Base-by-base conservation (phyloP, 2,113 vertebrate species). In the Egretta garzetta region DNA sequence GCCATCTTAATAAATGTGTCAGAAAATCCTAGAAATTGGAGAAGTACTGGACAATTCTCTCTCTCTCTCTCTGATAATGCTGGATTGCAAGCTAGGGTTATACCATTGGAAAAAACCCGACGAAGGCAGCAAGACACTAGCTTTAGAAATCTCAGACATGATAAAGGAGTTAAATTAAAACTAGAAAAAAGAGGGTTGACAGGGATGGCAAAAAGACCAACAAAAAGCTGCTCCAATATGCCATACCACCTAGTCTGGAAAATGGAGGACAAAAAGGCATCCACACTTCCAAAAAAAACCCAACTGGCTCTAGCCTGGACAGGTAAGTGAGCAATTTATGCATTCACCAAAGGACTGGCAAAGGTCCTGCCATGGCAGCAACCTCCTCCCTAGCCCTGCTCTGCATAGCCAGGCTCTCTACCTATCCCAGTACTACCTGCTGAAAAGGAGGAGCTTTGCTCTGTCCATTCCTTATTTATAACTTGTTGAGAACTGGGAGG, bases 381-480 rank as follows among this genome's bases (percentile, higher is more conserved):
- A 90, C 86, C 87, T 82, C 92, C 73, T 85, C 92, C 75, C 74
- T 70, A 26, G 45, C 64, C 80, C 87, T 93, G 89, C 76, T 97
- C 91, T 93, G 87, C 94, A 97, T 97, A 85, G 73, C 80, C 6
- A 8, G n/a, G 88, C 88, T 95, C 63, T 96, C 97, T 95, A 71
- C 92, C 94, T 97, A 97, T 97, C 94, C 97, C 96, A 96, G 88
- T 77, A 81, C 91, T 87, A 89, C 91, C 92, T 93, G 70, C 90
- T 76, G 58, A 79, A 94, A 93, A 97, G 97, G 98, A 97, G 98
- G 98, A 97, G 98, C 95, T 92, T 93, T 72, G 35, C 67, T 83
- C 82, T 81, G 88, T 80, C 90, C 92, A 93, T 89, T 96, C 89
- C 93, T 97, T 94, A 97, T 93, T 97, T 97, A 97, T 98, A 96